Percentiles rank a stretch among this genome's conserved stretches.
Conservation (phyloP, 2,797 vertebrate genomes). For the Dendrocincla fuliginosa region DNA sequence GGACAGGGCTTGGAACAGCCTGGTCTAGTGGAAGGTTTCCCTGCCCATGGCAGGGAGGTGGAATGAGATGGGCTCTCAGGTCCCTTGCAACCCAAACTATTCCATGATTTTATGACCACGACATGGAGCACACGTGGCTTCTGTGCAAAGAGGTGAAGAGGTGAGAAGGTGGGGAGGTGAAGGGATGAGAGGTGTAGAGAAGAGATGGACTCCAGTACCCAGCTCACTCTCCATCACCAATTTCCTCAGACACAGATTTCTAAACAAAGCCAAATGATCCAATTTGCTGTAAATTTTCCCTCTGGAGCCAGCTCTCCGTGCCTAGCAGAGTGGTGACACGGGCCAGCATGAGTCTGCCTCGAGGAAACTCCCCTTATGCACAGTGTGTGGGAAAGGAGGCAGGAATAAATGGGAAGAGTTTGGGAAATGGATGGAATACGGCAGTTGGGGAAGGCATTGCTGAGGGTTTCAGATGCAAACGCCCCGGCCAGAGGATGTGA, state of each 20-base stretch:
- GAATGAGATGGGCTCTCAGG: background rate
- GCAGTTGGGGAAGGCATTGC: background rate
- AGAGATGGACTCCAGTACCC: background rate
- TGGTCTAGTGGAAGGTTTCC: background rate
- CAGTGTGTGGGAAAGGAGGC: background rate
- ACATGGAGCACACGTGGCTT: background rate
- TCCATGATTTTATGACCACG: background rate
- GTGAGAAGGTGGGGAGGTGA: background rate
- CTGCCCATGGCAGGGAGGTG: background rate
- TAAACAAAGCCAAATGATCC: background rate
- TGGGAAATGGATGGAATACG: background rate
- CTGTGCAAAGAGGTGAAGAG: background rate
- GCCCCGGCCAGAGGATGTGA: background rate
- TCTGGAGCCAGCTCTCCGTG: background rate
- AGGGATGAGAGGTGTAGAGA: background rate
- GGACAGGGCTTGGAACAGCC: background rate
- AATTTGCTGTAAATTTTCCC: background rate
- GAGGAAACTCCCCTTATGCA: background rate
- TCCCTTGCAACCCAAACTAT: background rate
- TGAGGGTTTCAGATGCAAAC: background rate
- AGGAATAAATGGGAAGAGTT: background rate
- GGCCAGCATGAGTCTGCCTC: fast-evolving
- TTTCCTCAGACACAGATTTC: background rate
- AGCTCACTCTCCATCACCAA: fast-evolving
- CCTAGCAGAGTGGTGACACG: fast-evolving